phyloP scores from a whole-genome alignment of 2,797 vertebrate species.

The Lacerta bilineata region DNA sequence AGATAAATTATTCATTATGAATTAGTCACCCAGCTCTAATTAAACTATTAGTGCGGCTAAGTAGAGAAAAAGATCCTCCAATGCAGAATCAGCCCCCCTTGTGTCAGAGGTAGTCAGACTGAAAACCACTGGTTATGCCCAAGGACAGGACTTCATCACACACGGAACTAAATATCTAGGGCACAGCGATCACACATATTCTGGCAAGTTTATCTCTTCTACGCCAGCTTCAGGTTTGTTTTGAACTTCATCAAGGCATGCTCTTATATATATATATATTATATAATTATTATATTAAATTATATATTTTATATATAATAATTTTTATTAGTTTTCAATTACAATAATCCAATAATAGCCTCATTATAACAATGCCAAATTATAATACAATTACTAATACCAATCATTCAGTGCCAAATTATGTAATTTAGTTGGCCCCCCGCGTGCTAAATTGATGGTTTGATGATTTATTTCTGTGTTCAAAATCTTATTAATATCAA shows the following conservation, averaged over 20 bases:
- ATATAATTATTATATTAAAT: no score
- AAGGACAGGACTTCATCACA: constrained; percentile 13
- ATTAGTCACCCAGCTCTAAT: constrained; percentile 51
- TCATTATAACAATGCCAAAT: no score
- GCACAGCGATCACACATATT: background rate
- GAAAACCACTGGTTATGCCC: constrained; percentile 5
- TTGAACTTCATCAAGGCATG: background rate
- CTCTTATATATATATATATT: no score
- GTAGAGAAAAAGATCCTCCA: constrained; percentile 40
- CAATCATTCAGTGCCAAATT: no score
- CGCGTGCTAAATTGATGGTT: no score
- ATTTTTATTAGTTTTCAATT: no score
- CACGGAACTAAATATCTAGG: background rate
- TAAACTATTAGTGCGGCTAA: constrained; percentile 48
- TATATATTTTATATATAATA: no score
- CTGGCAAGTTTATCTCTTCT: background rate
- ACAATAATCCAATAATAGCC: no score
- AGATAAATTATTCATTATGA: constrained; percentile 52
- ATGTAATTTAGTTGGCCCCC: no score
- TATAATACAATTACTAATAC: no score
- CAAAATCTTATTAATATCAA: no score
- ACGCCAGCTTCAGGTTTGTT: constrained; percentile 1
- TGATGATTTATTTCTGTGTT: no score
- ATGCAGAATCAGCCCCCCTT: background rate
- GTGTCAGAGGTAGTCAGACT: background rate